These are phyloP conservation scores for Bombus breviceps DNA, from an alignment of 1,140 invertebrate genomes.

Conservation along the genomic window DNA sequence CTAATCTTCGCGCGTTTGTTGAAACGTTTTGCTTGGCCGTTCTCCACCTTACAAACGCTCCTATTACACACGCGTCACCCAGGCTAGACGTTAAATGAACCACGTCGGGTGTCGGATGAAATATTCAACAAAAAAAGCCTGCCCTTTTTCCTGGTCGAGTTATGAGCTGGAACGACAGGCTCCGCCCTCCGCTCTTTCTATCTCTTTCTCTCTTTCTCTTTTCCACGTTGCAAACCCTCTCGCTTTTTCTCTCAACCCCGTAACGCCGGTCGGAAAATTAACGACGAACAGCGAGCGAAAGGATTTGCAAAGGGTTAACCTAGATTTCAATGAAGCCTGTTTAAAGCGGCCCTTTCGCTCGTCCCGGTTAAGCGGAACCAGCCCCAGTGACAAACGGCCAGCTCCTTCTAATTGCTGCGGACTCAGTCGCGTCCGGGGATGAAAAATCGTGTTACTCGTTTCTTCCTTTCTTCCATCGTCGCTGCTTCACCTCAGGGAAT, in stretches of 20 bases:
- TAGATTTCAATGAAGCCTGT: conserved; percentile 65
- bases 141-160: neutral
- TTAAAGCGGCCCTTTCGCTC: conserved; percentile 63
- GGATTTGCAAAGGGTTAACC: conserved; percentile 65
- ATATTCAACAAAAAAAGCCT: conserved; percentile 41
- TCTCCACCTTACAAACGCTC: conserved; percentile 35
- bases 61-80: conserved; percentile 41
- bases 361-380: conserved; percentile 42
- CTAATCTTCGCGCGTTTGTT: conserved; percentile 30
- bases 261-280: conserved; percentile 44
- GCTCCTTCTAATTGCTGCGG: conserved; percentile 64
- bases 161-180: conserved; percentile 32
- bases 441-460: conserved; percentile 31
- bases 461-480: neutral
- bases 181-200: neutral
- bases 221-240: neutral
- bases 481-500: neutral
- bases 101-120: conserved; percentile 38
- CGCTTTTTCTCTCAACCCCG: neutral
- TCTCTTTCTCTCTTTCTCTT: neutral
- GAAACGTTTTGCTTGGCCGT: conserved; percentile 10
- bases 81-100: conserved; percentile 43
- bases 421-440: conserved; percentile 55
- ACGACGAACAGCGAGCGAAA: conserved; percentile 41
- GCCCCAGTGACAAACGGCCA: conserved; percentile 56